Conservation (phyloP, 2,888 invertebrate genomes). For the Campoplex capitator region DNA sequence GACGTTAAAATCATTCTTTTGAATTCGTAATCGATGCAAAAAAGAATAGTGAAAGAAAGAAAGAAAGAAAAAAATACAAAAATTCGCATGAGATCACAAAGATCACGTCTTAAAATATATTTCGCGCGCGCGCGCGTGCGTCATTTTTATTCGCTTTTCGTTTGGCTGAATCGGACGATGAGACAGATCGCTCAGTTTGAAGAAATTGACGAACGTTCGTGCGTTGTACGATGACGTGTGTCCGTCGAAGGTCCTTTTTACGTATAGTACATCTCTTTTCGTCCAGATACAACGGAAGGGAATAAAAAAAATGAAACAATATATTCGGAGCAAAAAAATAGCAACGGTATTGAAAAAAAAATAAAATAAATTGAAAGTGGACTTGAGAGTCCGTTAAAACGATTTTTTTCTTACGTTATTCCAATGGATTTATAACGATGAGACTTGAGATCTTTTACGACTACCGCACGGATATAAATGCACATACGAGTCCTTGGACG, state of each 20-base stretch:
- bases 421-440: slow-evolving; percentile 27
- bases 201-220: slow-evolving; percentile 60
- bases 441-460: slow-evolving; percentile 15
- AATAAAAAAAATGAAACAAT: neutral
- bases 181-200: slow-evolving; percentile 54
- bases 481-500: slow-evolving; percentile 41
- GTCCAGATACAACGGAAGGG: neutral
- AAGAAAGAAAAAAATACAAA: slow-evolving; percentile 12
- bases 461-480: slow-evolving; percentile 7
- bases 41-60: neutral
- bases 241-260: slow-evolving; percentile 38
- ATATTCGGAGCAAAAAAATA: neutral
- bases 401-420: neutral
- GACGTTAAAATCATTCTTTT: neutral
- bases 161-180: slow-evolving; percentile 44
- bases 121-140: slow-evolving; percentile 55
- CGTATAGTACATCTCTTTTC: neutral
- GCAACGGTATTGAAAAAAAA: neutral
- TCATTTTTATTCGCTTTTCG: slow-evolving; percentile 60
- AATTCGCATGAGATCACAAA: slow-evolving; percentile 56
- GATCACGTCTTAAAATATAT: slow-evolving; percentile 70
- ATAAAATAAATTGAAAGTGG: neutral
- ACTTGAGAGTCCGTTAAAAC: neutral
- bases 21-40: neutral
- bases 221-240: slow-evolving; percentile 51